Evolutionary conservation across 2,113 vertebrate genomes (phyloP).

Genomic region (Gyps fulvus): DNA sequence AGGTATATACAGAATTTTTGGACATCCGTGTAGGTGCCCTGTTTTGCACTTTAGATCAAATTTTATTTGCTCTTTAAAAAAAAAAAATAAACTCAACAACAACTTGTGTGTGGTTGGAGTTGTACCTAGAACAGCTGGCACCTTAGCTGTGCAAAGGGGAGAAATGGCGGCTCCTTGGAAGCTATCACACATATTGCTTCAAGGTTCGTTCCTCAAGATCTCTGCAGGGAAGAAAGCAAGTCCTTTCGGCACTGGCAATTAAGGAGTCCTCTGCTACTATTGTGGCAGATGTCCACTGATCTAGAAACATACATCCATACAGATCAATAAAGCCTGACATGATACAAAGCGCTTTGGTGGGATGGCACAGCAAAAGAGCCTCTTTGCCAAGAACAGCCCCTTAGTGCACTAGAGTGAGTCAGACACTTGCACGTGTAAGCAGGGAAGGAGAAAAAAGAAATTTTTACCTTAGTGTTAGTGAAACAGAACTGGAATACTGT

Average conservation of each 20-base stretch:
- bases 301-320: background rate
- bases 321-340: conserved; percentile 3
- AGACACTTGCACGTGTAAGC: background rate
- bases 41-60: background rate
- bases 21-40: background rate
- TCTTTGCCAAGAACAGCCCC: background rate
- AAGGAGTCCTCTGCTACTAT: background rate
- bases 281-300: conserved; percentile 1
- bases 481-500: background rate
- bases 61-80: background rate
- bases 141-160: background rate
- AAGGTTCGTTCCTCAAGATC: background rate
- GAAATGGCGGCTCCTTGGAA: background rate
- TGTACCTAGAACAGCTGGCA: background rate
- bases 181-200: background rate
- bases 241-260: background rate
- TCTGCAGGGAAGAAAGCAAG: background rate
- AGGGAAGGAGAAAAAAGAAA: background rate
- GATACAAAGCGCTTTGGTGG: background rate
- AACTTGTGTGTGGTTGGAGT: background rate
- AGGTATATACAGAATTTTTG: background rate
- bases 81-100: background rate
- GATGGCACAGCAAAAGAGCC: background rate
- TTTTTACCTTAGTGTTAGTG: background rate
- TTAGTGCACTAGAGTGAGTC: background rate